A percentile compares a stretch with the other conserved stretches of the same genome.
These are phyloP conservation scores for Serinus canaria DNA, from an alignment of 2,113 vertebrate genomes.

Conservation along the genomic window DNA sequence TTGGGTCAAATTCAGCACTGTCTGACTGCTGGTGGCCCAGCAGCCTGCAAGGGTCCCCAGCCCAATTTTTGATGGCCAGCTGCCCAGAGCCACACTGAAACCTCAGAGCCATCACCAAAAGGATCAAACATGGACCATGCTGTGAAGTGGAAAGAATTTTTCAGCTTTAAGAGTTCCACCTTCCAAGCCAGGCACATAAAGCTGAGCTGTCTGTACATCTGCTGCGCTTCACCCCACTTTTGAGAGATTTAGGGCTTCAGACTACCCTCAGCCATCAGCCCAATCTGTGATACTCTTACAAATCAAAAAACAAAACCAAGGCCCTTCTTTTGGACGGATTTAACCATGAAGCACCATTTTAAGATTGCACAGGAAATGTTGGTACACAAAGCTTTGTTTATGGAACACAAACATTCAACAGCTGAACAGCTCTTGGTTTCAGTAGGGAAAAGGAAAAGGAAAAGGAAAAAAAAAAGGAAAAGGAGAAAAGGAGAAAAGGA, in stretches of 20 bases:
- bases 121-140: not conserved
- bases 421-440: not conserved
- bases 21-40: not conserved
- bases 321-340: not conserved
- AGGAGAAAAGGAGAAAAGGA: not conserved
- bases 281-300: not conserved
- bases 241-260: not conserved
- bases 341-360: not conserved
- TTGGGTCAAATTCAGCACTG: not conserved
- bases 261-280: not conserved
- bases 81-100: not conserved
- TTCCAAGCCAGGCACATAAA: not conserved
- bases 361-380: not conserved
- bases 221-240: not conserved
- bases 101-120: not conserved
- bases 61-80: not conserved
- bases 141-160: not conserved
- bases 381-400: not conserved
- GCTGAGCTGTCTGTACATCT: not conserved
- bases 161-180: not conserved
- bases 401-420: not conserved
- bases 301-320: not conserved
- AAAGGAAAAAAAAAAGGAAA: not conserved
- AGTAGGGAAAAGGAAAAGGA: not conserved
- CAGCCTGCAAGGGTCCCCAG: not conserved